phyloP scores from a whole-genome alignment of 2,888 invertebrate genomes.

The Pseudococcus longispinus region DNA sequence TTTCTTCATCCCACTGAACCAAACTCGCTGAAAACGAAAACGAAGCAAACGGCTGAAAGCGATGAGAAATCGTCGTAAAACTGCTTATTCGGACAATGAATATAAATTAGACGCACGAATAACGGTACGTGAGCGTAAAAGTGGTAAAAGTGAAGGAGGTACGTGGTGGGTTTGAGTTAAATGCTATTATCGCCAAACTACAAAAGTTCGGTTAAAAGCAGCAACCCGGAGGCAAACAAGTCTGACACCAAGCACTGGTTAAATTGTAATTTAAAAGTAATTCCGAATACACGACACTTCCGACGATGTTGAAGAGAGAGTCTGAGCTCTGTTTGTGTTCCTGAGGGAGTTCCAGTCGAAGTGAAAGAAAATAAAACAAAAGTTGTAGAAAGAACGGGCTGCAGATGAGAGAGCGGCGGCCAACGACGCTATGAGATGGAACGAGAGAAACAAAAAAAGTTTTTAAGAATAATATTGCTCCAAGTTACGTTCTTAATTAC shows the following conservation, averaged over 20 bases:
- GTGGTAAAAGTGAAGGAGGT: constrained; percentile 15
- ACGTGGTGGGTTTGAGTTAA: constrained; percentile 37
- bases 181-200: constrained; percentile 50
- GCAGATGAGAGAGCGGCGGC: constrained; percentile 20
- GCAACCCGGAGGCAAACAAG: constrained; percentile 52
- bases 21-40: neutral
- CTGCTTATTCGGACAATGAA: constrained; percentile 31
- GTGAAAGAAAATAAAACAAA: constrained; percentile 48
- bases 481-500: constrained; percentile 50
- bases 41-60: neutral
- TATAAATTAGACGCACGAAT: constrained; percentile 30
- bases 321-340: constrained; percentile 49
- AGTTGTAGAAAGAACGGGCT: constrained; percentile 17
- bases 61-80: constrained; percentile 1
- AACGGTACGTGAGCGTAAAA: constrained; percentile 12
- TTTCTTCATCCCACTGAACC: neutral
- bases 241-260: constrained; percentile 51
- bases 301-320: constrained; percentile 35
- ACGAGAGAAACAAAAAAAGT: constrained; percentile 46
- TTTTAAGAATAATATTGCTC: constrained; percentile 53
- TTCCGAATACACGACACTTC: constrained; percentile 51
- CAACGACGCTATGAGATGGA: constrained; percentile 14
- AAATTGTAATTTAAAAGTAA: constrained; percentile 55
- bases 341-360: constrained; percentile 50
- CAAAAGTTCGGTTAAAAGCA: constrained; percentile 52